Evolutionary conservation across 1,140 invertebrate genomes (phyloP).

Genomic region (Coenobita brevimanus): DNA sequence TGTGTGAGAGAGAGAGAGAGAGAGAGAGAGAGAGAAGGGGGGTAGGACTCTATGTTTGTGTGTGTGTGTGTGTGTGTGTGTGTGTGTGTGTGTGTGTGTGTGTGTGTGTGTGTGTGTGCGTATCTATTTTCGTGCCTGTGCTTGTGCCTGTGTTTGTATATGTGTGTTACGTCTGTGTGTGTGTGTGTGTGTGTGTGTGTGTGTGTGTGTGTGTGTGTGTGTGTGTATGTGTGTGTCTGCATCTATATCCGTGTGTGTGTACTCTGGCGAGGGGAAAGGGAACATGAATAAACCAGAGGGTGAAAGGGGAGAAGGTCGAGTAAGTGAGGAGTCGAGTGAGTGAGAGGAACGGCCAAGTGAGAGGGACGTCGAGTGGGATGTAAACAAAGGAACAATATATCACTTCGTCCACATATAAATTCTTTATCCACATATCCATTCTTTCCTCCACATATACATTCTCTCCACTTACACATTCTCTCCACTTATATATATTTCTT

Average conservation of each 20-base stretch:
- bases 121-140: not conserved
- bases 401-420: no score
- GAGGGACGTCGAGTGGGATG: no score
- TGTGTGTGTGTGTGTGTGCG: not conserved
- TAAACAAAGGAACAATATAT: no score
- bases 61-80: slow-evolving; percentile 5
- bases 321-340: no score
- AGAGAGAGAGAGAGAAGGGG: not conserved
- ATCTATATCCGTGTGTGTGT: not conserved
- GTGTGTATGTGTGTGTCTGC: slow-evolving; percentile 3
- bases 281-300: no score
- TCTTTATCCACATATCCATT: no score
- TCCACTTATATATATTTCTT: no score
- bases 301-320: no score
- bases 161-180: slow-evolving; percentile 15
- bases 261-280: no score
- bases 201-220: not conserved
- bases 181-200: not conserved
- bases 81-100: slow-evolving; percentile 1
- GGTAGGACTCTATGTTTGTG: not conserved
- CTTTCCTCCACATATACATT: no score
- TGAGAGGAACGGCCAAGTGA: no score
- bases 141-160: not conserved
- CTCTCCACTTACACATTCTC: no score
- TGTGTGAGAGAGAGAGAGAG: not conserved